Evolutionary conservation across 2,113 vertebrate genomes (phyloP), one percentile per base, ranked within the genome.

Genomic region (Electrona antarctica): DNA sequence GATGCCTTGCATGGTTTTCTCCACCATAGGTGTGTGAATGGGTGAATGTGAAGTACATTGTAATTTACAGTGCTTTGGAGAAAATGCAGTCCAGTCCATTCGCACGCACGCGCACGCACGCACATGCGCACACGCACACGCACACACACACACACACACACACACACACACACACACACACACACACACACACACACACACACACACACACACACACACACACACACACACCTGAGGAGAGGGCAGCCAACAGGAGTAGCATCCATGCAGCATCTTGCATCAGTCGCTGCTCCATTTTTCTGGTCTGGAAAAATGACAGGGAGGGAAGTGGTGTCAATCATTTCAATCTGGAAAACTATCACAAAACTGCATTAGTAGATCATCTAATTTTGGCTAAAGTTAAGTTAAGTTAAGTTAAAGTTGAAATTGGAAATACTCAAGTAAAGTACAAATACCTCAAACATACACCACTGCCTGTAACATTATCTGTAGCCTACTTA

Each of bases 191-290:
- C 21, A 21, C 12, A 49, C 33, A 7, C 7, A 47, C 49, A 12
- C 15, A 8, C 7, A 48, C 15, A 69, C 8, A 28, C 54, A 12
- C 55, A 15, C 56, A 61, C 5, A 21, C 52, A 1, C 5, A 48
- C 58, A 8, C 33, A 21, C 8, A 21, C 79, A 76, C 73, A 91
- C 91, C 85, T 56, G 51, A 7, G 8, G 76, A 45, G 41, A 88
- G 3, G 14, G 80, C 12, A 62, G 69, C 1, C 55, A 81, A 21
- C 29, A 87, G 9, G 58, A 88, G n/a, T 11, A 7, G 33, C n/a
- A 12, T 28, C 72, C 4, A 77, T 74, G 83, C 50, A 45, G 7
- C 13, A 14, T 51, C 41, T 3, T 47, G 46, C 11, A 10, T 61
- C 54, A 58, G 59, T 21, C 10, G 45, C 0, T 1, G 13, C 52